Conservation (phyloP, 2,113 vertebrate genomes). For the Leptobrachium ailaonicum region DNA sequence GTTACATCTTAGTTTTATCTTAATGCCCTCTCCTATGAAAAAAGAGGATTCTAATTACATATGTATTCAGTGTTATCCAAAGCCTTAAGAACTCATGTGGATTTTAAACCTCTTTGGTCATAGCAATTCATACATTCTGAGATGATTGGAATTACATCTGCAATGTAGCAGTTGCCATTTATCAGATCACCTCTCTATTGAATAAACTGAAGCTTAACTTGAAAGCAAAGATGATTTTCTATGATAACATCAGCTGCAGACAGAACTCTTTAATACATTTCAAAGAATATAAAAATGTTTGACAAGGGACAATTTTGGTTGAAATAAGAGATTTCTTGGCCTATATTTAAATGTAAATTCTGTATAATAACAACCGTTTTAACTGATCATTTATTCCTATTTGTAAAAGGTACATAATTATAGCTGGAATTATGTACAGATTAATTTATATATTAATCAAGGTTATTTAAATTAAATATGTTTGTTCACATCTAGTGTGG, state of each 20-base stretch:
- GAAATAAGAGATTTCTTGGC: slow-evolving; percentile 2
- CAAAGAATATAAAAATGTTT: slow-evolving; percentile 22
- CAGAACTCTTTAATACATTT: slow-evolving; percentile 26
- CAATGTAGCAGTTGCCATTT: slow-evolving; percentile 13
- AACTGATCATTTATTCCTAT: background rate
- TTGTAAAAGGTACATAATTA: background rate
- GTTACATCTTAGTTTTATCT: too few relatives aligned
- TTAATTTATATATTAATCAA: background rate
- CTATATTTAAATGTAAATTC: slow-evolving; percentile 12
- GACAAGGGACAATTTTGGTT: background rate
- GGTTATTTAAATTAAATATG: too few relatives aligned
- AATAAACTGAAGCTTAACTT: slow-evolving; percentile 21
- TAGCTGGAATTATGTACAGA: background rate
- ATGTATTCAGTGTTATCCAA: background rate
- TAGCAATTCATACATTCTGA: slow-evolving; percentile 14
- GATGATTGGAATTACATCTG: slow-evolving; percentile 6
- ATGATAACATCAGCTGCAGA: slow-evolving; percentile 25
- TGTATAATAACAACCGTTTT: background rate
- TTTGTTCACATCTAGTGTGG: too few relatives aligned
- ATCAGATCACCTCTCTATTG: slow-evolving; percentile 36
- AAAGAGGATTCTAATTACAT: slow-evolving; percentile 16
- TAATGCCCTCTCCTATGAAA: too few relatives aligned
- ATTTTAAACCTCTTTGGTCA: slow-evolving; percentile 3
- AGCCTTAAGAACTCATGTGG: background rate
- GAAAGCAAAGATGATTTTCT: slow-evolving; percentile 32